Evolutionary conservation across 2,888 invertebrate genomes (phyloP), one percentile per base, ranked within the genome.

Genomic region (Parnassius glacialis): DNA sequence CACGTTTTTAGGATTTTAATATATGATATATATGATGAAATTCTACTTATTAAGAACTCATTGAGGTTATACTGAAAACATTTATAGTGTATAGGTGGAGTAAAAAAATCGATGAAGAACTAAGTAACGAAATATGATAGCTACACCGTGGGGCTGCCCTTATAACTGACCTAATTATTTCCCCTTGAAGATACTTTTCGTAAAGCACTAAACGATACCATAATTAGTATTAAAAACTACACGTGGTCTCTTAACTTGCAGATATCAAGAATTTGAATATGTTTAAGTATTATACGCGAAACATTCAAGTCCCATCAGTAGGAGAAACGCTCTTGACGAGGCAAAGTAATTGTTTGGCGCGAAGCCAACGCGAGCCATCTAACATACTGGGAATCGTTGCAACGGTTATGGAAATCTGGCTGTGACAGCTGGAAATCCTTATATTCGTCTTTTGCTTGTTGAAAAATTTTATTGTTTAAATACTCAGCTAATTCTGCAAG

Each of bases 271-370:
- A 51, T 58, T 65, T 58, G 55, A 63, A 63, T 59, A 62, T 53
- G 47, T 57, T 57, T 67, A 65, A 61, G 65, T 67, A 58, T 55
- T 65, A 65, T 66, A 64, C 62, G 65, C 62, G 66, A 74, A 77
- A 81, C 75, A 75, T 77, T 83, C 78, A 74, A 78, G 78, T 75
- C 74, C 79, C 80, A 84, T 86, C 84, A 81, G 77, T 77, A 70
- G 78, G 78, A 80, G 81, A 80, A 84, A 81, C 75, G 82, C 69
- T 81, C 77, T 76, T 87, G 86, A 87, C 81, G 85, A 86, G 84
- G 78, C 83, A 83, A 82, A 86, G 87, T 87, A 87, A 89, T 89
- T 85, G 86, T 87, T 82, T 90, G 89, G 89, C 87, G 69, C 53
- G 42, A 60, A 65, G 88, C 89, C 89, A 89, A 70, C 64, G 34